These are phyloP conservation scores for Palythoa grandis DNA, from an alignment of 92 coral and sea anemone genomes.

Conservation along the genomic window DNA sequence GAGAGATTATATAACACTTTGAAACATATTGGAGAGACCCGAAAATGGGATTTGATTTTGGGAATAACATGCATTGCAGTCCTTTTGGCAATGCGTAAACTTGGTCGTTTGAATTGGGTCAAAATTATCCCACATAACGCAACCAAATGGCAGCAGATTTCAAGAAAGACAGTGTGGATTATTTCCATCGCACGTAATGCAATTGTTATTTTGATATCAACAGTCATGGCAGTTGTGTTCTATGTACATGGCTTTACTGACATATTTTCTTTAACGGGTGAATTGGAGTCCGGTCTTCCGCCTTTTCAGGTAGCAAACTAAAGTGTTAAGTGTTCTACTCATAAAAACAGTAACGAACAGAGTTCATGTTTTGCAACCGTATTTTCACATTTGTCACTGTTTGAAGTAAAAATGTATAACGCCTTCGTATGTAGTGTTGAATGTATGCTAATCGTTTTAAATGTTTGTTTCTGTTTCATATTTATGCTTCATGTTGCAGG, in stretches of 20 bases:
- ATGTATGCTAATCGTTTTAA: too few relatives aligned
- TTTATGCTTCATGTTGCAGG: too few relatives aligned
- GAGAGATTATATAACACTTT: conserved; percentile 82
- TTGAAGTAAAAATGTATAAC: too few relatives aligned
- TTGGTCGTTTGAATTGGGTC: conserved; percentile 85
- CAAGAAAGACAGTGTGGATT: conserved; percentile 83
- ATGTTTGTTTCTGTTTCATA: too few relatives aligned
- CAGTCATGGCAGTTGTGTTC: conserved; percentile 66
- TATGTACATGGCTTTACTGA: conserved; percentile 73
- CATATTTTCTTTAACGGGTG: conserved; percentile 79
- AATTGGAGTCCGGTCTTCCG: conserved; percentile 83
- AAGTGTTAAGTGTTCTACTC: background rate
- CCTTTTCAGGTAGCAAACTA: conserved; percentile 73
- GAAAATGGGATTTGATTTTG: conserved; percentile 44
- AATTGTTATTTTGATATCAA: conserved; percentile 73
- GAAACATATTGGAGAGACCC: conserved; percentile 66
- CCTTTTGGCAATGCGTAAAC: conserved; percentile 65
- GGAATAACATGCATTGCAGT: conserved; percentile 77
- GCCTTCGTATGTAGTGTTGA: too few relatives aligned
- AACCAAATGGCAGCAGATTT: conserved; percentile 62
- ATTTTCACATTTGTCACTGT: background rate
- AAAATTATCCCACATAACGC: conserved; percentile 59
- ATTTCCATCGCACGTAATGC: conserved; percentile 87
- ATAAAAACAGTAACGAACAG: conserved; percentile 13
- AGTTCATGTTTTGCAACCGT: background rate